phyloP scores from a whole-genome alignment of 64 coral and sea anemone species.

The Stylophora pistillata region DNA sequence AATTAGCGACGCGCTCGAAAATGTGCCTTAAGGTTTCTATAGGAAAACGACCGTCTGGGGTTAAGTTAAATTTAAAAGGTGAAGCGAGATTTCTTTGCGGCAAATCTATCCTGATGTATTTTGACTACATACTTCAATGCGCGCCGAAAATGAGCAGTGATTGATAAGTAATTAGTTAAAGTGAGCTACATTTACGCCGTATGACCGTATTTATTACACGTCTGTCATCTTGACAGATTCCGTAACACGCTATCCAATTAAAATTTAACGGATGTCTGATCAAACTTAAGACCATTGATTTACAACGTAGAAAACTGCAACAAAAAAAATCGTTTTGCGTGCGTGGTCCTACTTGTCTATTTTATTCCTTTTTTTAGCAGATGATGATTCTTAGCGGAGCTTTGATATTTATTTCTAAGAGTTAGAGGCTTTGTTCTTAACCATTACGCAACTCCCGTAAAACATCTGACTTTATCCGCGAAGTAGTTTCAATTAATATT shows the following conservation, averaged over 20 bases:
- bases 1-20: neutral
- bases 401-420: too few relatives aligned
- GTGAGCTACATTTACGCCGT: slow-evolving; percentile 21
- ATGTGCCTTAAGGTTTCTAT: neutral
- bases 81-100: neutral
- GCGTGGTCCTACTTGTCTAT: too few relatives aligned
- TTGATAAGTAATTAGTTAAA: slow-evolving; percentile 10
- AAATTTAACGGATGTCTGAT: neutral
- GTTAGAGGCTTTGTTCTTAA: too few relatives aligned
- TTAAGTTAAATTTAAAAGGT: neutral
- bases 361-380: too few relatives aligned
- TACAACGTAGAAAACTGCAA: too few relatives aligned
- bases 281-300: neutral
- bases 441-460: too few relatives aligned
- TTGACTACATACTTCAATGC: neutral
- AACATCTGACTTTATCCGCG: too few relatives aligned
- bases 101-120: neutral
- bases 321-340: too few relatives aligned
- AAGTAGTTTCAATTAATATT: too few relatives aligned
- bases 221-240: neutral
- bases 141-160: slow-evolving; percentile 14
- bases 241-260: neutral
- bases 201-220: slow-evolving; percentile 34
- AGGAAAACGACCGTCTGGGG: neutral
- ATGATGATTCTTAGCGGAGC: too few relatives aligned